These are phyloP conservation scores for Ornithoptera alexandrae DNA, from an alignment of 2,888 invertebrate species.

Conservation along the genomic window DNA sequence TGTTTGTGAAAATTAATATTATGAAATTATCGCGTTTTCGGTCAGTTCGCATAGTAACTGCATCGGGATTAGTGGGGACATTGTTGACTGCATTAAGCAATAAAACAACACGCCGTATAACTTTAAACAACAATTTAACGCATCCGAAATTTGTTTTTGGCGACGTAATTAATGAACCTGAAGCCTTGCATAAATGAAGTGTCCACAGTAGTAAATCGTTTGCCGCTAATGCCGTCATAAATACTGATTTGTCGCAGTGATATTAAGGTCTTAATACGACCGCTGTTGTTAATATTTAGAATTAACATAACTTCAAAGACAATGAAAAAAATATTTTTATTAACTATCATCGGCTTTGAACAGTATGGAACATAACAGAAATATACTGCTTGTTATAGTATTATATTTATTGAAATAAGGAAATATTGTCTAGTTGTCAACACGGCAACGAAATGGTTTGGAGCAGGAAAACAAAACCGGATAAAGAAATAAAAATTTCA, in stretches of 20 bases:
- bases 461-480: too few relatives aligned
- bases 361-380: too few relatives aligned
- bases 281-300: background rate
- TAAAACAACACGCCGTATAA: conserved; percentile 36
- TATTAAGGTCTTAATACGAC: conserved; percentile 25
- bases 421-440: too few relatives aligned
- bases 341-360: background rate
- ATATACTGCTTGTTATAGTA: too few relatives aligned
- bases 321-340: background rate
- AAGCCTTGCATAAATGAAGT: conserved; percentile 26
- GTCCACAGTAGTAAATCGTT: conserved; percentile 18
- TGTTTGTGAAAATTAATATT: conserved; percentile 62
- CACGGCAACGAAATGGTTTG: too few relatives aligned
- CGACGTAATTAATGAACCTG: conserved; percentile 24
- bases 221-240: conserved; percentile 25
- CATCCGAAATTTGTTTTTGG: conserved; percentile 23
- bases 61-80: conserved; percentile 41
- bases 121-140: conserved; percentile 31
- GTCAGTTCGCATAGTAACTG: conserved; percentile 48
- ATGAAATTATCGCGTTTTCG: conserved; percentile 64
- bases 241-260: conserved; percentile 25
- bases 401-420: too few relatives aligned
- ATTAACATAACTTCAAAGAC: background rate
- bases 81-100: conserved; percentile 38
- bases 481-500: too few relatives aligned